Conservation (phyloP, 1,140 invertebrate species). For the Diabrotica virgifera region DNA sequence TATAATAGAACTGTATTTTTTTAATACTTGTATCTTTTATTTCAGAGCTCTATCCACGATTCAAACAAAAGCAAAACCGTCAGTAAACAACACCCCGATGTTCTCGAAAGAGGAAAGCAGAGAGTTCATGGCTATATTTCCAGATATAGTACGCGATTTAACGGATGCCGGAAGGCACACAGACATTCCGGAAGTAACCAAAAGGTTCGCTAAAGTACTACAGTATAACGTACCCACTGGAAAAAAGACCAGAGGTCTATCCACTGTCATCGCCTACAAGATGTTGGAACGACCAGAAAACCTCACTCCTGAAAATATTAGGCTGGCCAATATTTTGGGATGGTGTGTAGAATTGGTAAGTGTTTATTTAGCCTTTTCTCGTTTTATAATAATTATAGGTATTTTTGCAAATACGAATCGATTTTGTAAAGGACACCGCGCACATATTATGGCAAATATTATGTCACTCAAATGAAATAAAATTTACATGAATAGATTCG, state of each 20-base stretch:
- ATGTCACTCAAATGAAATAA: too few species aligned
- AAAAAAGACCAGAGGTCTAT: slow-evolving; percentile 78
- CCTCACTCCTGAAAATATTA: slow-evolving; percentile 74
- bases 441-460: too few species aligned
- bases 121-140: slow-evolving; percentile 83
- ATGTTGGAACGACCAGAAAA: slow-evolving; percentile 61
- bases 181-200: slow-evolving; percentile 72
- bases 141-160: slow-evolving; percentile 78
- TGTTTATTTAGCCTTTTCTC: slow-evolving; percentile 19
- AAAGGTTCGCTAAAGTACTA: slow-evolving; percentile 74
- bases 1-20: too few species aligned
- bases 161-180: slow-evolving; percentile 67
- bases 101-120: slow-evolving; percentile 71
- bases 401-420: too few species aligned
- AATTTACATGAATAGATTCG: too few species aligned
- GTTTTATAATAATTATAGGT: too few species aligned
- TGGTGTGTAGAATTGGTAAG: slow-evolving; percentile 94
- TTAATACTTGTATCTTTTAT: slow-evolving; percentile 1
- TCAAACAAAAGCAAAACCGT: slow-evolving; percentile 36
- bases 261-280: slow-evolving; percentile 77
- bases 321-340: slow-evolving; percentile 78
- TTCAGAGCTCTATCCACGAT: slow-evolving; percentile 47
- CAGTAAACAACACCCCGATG: slow-evolving; percentile 24
- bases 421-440: too few species aligned
- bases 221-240: slow-evolving; percentile 81